phyloP scores from a whole-genome alignment of 2,113 vertebrate species.

The Mirounga angustirostris region DNA sequence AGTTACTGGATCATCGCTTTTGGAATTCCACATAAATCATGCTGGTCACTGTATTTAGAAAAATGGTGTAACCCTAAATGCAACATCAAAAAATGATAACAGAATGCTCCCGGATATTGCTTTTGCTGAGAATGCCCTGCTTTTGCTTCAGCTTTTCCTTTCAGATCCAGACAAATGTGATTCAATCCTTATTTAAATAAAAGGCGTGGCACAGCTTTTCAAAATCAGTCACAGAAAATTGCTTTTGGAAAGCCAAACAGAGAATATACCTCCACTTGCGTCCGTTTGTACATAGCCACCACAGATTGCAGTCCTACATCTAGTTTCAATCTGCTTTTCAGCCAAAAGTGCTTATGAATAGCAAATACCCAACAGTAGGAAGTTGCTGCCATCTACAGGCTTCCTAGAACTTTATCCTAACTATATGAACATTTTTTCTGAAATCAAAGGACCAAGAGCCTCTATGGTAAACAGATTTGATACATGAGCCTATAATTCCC shows the following conservation, averaged over 20 bases:
- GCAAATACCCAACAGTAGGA: slow-evolving; percentile 61
- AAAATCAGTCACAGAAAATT: slow-evolving; percentile 69
- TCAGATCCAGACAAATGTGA: not conserved
- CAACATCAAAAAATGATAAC: slow-evolving; percentile 20
- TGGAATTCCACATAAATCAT: not conserved
- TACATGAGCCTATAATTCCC: not conserved
- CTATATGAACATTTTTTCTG: not conserved
- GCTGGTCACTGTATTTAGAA: slow-evolving; percentile 26
- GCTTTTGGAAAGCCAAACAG: slow-evolving; percentile 60
- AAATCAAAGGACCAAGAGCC: slow-evolving; percentile 7
- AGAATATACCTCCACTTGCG: not conserved
- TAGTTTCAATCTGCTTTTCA: not conserved
- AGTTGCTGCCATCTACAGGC: slow-evolving; percentile 88
- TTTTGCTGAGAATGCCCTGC: not conserved
- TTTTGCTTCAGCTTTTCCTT: slow-evolving; percentile 29
- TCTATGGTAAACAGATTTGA: not conserved
- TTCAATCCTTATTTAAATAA: slow-evolving; percentile 69
- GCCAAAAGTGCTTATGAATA: not conserved
- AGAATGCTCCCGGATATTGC: not conserved
- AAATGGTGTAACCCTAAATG: not conserved
- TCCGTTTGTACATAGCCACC: not conserved
- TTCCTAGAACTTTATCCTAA: not conserved
- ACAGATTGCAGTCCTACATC: not conserved
- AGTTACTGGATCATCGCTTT: slow-evolving; percentile 66
- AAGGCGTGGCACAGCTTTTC: slow-evolving; percentile 34